These are phyloP conservation scores for Dipodomys ordii DNA, from an alignment of 2,113 vertebrate genomes.

Conservation along the genomic window DNA sequence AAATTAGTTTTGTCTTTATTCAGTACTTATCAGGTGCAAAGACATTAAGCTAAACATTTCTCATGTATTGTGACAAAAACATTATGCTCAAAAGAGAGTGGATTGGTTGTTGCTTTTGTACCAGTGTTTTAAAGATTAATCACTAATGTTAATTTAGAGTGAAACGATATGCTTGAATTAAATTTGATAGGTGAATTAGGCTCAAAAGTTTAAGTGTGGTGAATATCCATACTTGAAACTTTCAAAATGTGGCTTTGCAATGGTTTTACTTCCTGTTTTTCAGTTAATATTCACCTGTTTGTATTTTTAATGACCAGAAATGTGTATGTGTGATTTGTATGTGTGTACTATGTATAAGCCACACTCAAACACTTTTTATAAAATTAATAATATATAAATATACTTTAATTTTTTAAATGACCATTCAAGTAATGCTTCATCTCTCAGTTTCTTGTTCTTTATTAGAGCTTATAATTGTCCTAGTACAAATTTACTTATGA, in stretches of 20 bases:
- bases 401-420: neutral
- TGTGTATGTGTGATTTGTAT: neutral
- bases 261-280: neutral
- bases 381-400: neutral
- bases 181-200: too few relatives aligned
- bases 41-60: conserved; percentile 7
- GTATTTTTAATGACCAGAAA: neutral
- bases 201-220: neutral
- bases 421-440: neutral
- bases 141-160: conserved; percentile 9
- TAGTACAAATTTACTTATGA: neutral
- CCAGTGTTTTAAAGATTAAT: conserved; percentile 18
- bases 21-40: conserved; percentile 28
- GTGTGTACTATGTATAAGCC: neutral
- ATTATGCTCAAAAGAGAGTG: neutral
- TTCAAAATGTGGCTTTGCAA: neutral
- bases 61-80: conserved; percentile 46
- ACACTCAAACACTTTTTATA: neutral
- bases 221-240: neutral
- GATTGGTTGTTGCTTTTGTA: neutral
- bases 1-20: conserved; percentile 58
- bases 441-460: neutral
- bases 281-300: neutral
- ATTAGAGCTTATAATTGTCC: neutral
- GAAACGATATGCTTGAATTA: neutral